Evolutionary conservation across 2,113 vertebrate species (phyloP).

Genomic region (Antennarius striatus): DNA sequence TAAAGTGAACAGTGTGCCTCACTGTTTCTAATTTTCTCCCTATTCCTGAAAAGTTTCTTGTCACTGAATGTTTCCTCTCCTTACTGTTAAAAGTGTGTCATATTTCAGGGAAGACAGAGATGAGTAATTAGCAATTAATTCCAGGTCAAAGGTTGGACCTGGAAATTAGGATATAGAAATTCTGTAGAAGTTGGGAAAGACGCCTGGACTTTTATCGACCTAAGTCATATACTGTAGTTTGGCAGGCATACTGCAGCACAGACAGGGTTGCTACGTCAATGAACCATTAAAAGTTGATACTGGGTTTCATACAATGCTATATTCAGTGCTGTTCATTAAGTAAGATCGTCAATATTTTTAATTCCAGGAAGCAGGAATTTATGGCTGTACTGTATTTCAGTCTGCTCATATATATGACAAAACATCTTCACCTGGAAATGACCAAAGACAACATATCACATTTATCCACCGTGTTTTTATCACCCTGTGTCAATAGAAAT

Average conservation of each 20-base stretch:
- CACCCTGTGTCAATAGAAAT: no score
- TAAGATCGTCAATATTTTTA: neutral
- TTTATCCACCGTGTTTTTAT: no score
- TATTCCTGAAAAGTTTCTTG: neutral
- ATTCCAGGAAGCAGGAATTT: neutral
- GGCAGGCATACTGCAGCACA: neutral
- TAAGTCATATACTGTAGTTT: constrained; percentile 29
- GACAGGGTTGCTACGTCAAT: neutral
- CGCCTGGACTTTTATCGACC: constrained; percentile 4
- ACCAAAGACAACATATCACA: no score
- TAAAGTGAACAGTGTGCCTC: constrained; percentile 29
- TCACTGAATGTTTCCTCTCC: neutral
- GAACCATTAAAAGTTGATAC: neutral
- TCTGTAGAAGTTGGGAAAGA: neutral
- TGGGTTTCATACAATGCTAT: constrained; percentile 1
- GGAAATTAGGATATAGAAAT: constrained; percentile 25
- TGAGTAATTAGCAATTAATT: constrained; percentile 38
- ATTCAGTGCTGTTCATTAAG: constrained; percentile 11
- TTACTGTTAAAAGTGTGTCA: constrained; percentile 1
- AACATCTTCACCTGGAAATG: neutral
- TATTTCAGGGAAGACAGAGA: constrained; percentile 18
- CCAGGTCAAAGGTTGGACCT: constrained; percentile 29
- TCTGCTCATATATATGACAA: neutral
- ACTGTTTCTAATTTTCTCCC: constrained; percentile 4
- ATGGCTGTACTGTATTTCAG: constrained; percentile 6